These are phyloP conservation scores for Sipunculus nudus DNA, from an alignment of 2,888 invertebrate genomes.

Conservation along the genomic window DNA sequence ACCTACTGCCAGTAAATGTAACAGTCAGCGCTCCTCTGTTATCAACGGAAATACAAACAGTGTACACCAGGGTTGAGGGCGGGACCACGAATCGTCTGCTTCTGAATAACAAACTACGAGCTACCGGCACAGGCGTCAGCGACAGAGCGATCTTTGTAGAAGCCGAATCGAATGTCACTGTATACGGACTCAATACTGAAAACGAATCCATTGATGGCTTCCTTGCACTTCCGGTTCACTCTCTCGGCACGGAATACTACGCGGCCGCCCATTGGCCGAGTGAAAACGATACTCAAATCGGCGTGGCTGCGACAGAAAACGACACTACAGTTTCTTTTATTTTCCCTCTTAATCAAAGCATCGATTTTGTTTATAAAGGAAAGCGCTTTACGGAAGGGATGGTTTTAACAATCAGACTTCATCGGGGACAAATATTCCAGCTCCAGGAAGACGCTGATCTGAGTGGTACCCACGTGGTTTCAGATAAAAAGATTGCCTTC, in stretches of 20 bases:
- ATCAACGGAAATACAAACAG: too few species aligned
- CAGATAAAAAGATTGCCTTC: slow-evolving; percentile 45
- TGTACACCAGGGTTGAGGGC: too few species aligned
- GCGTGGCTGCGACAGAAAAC: not conserved
- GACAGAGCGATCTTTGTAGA: slow-evolving; percentile 18
- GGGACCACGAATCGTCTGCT: too few species aligned
- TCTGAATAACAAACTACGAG: too few species aligned
- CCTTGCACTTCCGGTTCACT: slow-evolving; percentile 21
- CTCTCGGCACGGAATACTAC: slow-evolving; percentile 25
- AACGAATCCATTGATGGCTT: slow-evolving; percentile 26
- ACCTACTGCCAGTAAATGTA: too few species aligned
- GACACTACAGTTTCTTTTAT: not conserved
- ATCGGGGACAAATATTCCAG: slow-evolving; percentile 9
- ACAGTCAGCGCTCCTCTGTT: too few species aligned
- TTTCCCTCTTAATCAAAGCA: not conserved
- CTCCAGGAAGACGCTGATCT: slow-evolving; percentile 43
- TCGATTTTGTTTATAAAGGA: not conserved
- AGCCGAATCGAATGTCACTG: slow-evolving; percentile 15
- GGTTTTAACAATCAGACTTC: not conserved
- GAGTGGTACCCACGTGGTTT: slow-evolving; percentile 45
- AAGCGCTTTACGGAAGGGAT: not conserved
- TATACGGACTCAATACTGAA: slow-evolving; percentile 23
- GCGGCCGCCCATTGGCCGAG: too few species aligned
- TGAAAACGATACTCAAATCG: too few species aligned
- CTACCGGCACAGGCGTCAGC: too few species aligned